These are phyloP conservation scores for Nematostella vectensis DNA, from an alignment of 92 coral and sea anemone genomes.

Conservation along the genomic window DNA sequence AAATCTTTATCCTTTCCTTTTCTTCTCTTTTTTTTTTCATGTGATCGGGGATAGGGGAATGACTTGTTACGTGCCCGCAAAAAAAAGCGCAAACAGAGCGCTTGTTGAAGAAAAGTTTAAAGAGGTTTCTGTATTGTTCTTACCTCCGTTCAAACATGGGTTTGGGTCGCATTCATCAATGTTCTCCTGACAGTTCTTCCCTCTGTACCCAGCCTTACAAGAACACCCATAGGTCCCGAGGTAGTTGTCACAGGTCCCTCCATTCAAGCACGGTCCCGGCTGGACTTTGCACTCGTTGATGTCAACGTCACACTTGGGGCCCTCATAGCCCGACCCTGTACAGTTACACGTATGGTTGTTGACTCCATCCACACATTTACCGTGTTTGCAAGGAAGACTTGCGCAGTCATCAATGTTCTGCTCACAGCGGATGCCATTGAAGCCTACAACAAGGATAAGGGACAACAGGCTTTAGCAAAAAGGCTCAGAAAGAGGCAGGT, in stretches of 20 bases:
- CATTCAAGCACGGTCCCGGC: conserved; percentile 52
- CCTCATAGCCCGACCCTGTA: conserved; percentile 71
- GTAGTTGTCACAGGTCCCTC: conserved; percentile 58
- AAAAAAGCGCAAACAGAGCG: no score
- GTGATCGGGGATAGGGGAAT: no score
- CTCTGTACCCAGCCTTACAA: conserved; percentile 59
- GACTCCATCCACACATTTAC: conserved; percentile 51
- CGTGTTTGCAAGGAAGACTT: conserved; percentile 42
- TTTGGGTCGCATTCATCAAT: conserved; percentile 67
- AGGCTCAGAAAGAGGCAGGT: neutral
- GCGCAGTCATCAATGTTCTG: conserved; percentile 78
- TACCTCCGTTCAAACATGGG: conserved; percentile 85
- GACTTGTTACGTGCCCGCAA: no score
- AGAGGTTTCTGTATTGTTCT: no score
- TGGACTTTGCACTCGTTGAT: conserved; percentile 54
- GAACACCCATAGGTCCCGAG: conserved; percentile 63
- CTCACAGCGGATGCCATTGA: conserved; percentile 60
- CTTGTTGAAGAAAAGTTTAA: no score
- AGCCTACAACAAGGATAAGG: conserved; percentile 39
- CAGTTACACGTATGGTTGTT: conserved; percentile 62
- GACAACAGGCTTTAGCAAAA: neutral
- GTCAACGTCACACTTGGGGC: conserved; percentile 53
- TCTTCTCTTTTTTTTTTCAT: no score
- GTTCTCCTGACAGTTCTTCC: conserved; percentile 52
- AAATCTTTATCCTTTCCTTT: no score